Conservation (phyloP, 2,888 invertebrate genomes). For the Conchocele bisecta region DNA sequence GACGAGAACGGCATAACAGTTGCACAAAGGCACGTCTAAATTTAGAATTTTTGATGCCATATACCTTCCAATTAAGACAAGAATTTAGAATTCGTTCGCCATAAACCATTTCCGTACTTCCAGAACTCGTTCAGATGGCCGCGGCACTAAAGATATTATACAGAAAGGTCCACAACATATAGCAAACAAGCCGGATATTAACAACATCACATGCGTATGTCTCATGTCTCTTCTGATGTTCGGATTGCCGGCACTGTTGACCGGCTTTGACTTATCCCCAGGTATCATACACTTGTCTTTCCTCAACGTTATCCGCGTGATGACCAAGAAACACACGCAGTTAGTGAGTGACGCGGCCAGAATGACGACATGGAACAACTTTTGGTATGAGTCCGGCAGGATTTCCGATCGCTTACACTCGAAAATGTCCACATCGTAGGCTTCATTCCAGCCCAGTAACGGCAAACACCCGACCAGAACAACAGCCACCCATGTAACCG, state of each 20-base stretch:
- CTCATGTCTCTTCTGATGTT: constrained; percentile 4
- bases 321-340: background rate
- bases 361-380: background rate
- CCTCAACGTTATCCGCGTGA: background rate
- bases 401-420: background rate
- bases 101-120: too few relatives aligned
- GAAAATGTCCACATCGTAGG: too few relatives aligned
- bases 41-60: too few relatives aligned
- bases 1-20: too few relatives aligned
- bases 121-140: background rate
- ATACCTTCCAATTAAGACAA: constrained; percentile 27
- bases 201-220: constrained; percentile 5
- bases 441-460: background rate
- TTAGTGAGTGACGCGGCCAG: background rate
- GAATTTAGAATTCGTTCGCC: constrained; percentile 27
- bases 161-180: constrained; percentile 19
- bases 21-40: too few relatives aligned
- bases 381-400: background rate
- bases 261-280: background rate
- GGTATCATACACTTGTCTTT: background rate
- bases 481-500: background rate
- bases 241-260: background rate
- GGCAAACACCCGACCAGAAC: background rate
- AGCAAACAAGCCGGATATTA: constrained; percentile 12
- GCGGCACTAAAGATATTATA: constrained; percentile 8